A percentile compares a stretch with the other conserved stretches of the same genome.
These are phyloP conservation scores for Lampris megalopsis DNA, from an alignment of 2,113 vertebrate species.

Conservation along the genomic window DNA sequence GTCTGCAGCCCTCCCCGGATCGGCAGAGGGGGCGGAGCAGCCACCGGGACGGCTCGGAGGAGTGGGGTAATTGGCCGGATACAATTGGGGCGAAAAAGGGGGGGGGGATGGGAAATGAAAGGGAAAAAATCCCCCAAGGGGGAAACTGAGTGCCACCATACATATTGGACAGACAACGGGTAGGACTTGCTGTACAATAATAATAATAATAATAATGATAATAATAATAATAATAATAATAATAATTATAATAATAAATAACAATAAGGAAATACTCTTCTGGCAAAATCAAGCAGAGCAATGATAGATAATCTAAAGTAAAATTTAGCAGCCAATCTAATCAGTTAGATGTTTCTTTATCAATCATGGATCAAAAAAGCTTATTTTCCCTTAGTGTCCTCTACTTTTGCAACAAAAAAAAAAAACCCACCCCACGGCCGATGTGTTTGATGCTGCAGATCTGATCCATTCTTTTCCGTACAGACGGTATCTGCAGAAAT, in stretches of 20 bases:
- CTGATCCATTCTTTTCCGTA: constrained; percentile 38
- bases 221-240: constrained; percentile 21
- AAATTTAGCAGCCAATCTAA: constrained; percentile 46
- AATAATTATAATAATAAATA: constrained; percentile 14
- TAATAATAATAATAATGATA: constrained; percentile 20
- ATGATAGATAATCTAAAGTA: constrained; percentile 40
- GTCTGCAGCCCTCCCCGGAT: too few species aligned
- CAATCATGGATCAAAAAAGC: constrained; percentile 28
- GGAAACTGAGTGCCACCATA: too few species aligned
- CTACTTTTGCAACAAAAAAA: constrained; percentile 16
- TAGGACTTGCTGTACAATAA: constrained; percentile 15
- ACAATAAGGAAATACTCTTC: background rate
- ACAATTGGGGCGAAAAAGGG: too few species aligned
- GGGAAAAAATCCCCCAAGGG: too few species aligned
- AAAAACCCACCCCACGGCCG: too few species aligned
- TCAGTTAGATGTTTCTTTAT: constrained; percentile 48
- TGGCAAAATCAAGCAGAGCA: constrained; percentile 3
- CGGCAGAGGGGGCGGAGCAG: too few species aligned
- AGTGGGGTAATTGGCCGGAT: too few species aligned
- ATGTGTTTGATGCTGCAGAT: constrained; percentile 42
- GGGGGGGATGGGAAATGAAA: too few species aligned
- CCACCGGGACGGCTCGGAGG: too few species aligned
- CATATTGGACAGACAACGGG: too few species aligned
- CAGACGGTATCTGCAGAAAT: constrained; percentile 20
- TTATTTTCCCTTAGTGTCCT: constrained; percentile 3